Evolutionary conservation across 2,113 vertebrate genomes (phyloP), one percentile per base, ranked within the genome.

Genomic region (Machaerirhynchus nigripectus): DNA sequence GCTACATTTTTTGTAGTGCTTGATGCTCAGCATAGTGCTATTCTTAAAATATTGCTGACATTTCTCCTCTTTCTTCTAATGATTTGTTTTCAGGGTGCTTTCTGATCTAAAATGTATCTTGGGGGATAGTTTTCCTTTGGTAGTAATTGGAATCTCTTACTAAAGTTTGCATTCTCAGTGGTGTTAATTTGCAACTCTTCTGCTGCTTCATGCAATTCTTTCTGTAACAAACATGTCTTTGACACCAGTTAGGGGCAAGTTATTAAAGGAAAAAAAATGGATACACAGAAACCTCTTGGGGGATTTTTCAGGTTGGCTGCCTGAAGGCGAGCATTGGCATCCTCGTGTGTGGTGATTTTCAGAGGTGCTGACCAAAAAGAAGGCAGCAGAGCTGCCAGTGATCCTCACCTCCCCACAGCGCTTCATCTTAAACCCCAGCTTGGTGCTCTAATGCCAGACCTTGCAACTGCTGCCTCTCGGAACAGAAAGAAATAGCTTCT

Each of bases 111-210:
- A 57, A 47, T 39, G 11, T 60, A 13, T 87, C 91, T 57, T 23
- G 30, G 33, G 42, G 33, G 11, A 20, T 44, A 52, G 55, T 79
- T 75, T 59, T 42, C 16, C 74, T 70, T 82, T 67, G 17, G 17
- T 67, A 37, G 18, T 61, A 56, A 27, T 59, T 18, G 27, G 57
- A 68, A 49, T 75, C 39, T 69, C 37, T 70, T 78, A 20, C 18
- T 40, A 17, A 26, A 46, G 31, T 84, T 80, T 82, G 69, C 67
- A 40, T 68, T 93, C 81, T 93, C 63, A 28, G 42, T 63, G 55
- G 46, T 89, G 68, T 75, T 95, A 78, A 90, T 92, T 91, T 87
- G 74, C 60, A 71, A 31, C 31, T 92, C 74, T 68, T 84, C 39
- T 4, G 3, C 33, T 4, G 4, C 56, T 90, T 78, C 1, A 1